phyloP scores from a whole-genome alignment of 2,797 vertebrate genomes.

The Smutsia temminckii region DNA sequence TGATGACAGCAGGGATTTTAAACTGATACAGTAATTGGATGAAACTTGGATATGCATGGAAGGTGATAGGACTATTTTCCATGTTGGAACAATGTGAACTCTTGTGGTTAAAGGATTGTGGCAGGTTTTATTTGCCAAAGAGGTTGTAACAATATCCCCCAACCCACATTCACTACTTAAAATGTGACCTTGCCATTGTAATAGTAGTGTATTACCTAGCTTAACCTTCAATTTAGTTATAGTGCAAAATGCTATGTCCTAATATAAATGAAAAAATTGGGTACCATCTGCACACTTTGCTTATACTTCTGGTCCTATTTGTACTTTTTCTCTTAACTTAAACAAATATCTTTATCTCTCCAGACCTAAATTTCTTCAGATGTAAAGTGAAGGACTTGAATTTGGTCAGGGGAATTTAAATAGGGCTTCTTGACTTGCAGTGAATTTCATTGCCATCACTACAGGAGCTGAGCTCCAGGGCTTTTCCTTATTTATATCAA shows the following conservation, averaged over 20 bases:
- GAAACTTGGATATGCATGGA: neutral
- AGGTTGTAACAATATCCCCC: neutral
- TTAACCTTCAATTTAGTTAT: constrained; percentile 12
- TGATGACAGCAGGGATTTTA: neutral
- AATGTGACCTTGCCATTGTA: neutral
- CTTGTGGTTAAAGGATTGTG: constrained; percentile 25
- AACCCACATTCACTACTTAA: neutral
- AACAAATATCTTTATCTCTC: neutral
- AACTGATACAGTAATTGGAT: neutral
- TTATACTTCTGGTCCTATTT: neutral
- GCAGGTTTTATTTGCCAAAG: constrained; percentile 16
- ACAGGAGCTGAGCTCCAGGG: neutral
- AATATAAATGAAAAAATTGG: neutral
- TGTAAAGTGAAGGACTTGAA: neutral
- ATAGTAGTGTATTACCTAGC: neutral
- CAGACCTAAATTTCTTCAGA: neutral
- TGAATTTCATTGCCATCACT: neutral
- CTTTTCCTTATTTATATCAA: neutral
- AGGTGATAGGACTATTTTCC: neutral
- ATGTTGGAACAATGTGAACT: neutral
- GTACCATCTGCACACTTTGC: neutral
- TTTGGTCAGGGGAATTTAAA: neutral
- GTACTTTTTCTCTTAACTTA: neutral
- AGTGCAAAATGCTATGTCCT: neutral
- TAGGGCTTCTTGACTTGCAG: neutral